Evolutionary conservation across 2,113 vertebrate species (phyloP).

Genomic region (Nipponia nippon): DNA sequence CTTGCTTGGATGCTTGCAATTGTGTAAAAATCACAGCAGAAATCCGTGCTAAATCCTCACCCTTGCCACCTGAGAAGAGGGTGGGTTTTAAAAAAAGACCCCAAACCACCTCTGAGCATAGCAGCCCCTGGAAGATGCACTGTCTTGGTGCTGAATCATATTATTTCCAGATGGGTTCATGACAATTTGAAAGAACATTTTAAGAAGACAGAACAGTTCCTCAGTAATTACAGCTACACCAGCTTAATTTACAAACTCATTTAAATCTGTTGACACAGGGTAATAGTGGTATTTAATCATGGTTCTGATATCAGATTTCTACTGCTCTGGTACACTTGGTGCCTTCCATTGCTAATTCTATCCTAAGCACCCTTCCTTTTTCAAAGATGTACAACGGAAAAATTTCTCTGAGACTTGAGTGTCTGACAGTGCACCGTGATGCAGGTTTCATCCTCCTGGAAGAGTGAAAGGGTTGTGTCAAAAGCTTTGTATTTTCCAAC

Average conservation of each 20-base stretch:
- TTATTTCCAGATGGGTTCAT: neutral
- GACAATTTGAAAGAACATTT: neutral
- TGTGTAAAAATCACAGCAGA: neutral
- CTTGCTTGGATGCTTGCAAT: neutral
- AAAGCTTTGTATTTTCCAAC: neutral
- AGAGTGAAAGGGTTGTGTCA: neutral
- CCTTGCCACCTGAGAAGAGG: neutral
- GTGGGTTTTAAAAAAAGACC: neutral
- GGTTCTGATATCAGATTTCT: neutral
- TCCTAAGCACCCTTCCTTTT: neutral
- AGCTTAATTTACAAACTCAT: neutral
- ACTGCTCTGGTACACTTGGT: neutral
- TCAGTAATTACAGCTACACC: neutral
- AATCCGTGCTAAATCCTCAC: neutral
- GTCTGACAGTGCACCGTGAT: neutral
- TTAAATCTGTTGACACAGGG: neutral
- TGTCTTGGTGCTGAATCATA: neutral
- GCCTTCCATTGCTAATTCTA: neutral
- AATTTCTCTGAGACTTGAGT: neutral
- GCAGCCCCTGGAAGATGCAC: neutral
- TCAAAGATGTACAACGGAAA: neutral
- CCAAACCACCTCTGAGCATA: neutral
- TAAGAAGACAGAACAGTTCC: neutral
- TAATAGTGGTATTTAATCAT: neutral
- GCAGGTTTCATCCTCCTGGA: neutral